phyloP scores from a whole-genome alignment of 1,140 invertebrate species.

The Lasaia peninsularis region DNA sequence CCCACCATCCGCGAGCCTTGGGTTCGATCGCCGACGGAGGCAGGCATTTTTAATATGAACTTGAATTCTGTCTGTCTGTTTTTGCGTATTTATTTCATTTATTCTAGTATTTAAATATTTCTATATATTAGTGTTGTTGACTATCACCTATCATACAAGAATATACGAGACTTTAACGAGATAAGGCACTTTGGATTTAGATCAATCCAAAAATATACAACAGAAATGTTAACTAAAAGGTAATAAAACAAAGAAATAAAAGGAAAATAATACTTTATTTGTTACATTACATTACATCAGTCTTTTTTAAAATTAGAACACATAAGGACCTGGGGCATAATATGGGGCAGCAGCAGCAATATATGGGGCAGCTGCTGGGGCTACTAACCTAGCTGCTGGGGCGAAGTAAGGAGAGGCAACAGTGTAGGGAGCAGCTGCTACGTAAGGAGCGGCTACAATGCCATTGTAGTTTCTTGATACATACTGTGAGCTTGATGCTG shows the following conservation, averaged over 20 bases:
- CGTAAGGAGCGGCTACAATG: conserved; percentile 56
- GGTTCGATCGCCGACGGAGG: too few species aligned
- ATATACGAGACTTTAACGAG: too few species aligned
- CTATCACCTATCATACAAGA: too few species aligned
- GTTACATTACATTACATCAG: conserved; percentile 13
- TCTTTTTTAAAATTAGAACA: conserved; percentile 41
- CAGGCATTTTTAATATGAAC: too few species aligned
- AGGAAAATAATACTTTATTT: conserved; percentile 10
- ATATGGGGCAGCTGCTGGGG: conserved; percentile 43
- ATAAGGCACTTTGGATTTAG: too few species aligned
- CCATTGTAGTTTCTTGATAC: conserved; percentile 81
- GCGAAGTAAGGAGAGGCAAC: conserved; percentile 44
- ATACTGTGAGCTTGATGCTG: conserved; percentile 81
- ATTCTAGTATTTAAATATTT: too few species aligned
- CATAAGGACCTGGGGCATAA: conserved; percentile 42
- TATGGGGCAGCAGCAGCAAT: conserved; percentile 36
- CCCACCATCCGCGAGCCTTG: too few species aligned
- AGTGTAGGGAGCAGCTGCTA: conserved; percentile 46
- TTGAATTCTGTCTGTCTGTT: too few species aligned
- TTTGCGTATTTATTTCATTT: too few species aligned
- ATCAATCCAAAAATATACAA: too few species aligned
- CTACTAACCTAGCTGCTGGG: conserved; percentile 17
- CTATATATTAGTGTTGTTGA: too few species aligned
- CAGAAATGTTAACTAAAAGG: neutral
- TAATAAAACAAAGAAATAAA: conserved; percentile 7